Evolutionary conservation across 2,888 invertebrate genomes (phyloP).

Genomic region (Pantelozetes paolii): DNA sequence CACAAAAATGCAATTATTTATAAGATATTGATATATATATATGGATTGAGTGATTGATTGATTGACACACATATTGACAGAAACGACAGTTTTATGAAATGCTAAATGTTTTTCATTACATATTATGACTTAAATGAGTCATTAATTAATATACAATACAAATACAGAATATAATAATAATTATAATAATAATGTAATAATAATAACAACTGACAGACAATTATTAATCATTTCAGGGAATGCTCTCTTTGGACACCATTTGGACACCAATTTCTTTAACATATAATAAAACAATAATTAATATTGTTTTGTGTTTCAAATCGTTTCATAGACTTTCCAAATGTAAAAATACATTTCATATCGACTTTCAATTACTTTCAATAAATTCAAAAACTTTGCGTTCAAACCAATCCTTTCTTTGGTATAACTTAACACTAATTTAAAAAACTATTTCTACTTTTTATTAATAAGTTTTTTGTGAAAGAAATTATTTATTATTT

Average conservation of each 20-base stretch:
- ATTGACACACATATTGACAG: constrained; percentile 21
- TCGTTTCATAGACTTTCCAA: background rate
- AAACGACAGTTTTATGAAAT: constrained; percentile 12
- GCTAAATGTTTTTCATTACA: background rate
- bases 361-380: background rate
- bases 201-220: constrained; percentile 23
- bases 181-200: background rate
- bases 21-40: background rate
- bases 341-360: constrained; percentile 16
- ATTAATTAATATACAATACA: constrained; percentile 9
- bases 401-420: background rate
- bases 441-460: background rate
- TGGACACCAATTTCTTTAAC: constrained; percentile 6
- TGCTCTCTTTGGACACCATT: constrained; percentile 6
- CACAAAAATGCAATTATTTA: constrained; percentile 6
- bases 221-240: background rate
- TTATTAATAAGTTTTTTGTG: too few species aligned
- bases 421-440: constrained; percentile 19
- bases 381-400: background rate
- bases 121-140: constrained; percentile 27
- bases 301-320: background rate
- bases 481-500: too few species aligned
- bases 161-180: constrained; percentile 21
- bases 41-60: too few species aligned
- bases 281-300: background rate